Percentiles rank a stretch among this genome's conserved stretches.
phyloP scores from a whole-genome alignment of 2,888 invertebrate genomes.

The Allacma fusca region DNA sequence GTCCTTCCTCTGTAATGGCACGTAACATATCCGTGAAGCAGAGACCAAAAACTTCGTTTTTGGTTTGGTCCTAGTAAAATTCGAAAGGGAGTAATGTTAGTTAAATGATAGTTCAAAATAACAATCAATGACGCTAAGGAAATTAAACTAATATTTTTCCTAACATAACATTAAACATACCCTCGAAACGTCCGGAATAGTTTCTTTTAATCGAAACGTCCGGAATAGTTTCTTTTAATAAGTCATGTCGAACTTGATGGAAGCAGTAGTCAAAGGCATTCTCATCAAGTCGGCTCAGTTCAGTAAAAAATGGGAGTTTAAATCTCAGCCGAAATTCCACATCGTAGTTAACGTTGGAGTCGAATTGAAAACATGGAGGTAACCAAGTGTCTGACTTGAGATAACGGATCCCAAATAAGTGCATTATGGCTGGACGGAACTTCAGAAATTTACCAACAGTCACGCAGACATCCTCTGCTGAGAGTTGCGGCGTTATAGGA shows the following conservation, averaged over 20 bases:
- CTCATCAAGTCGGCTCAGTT: conserved; percentile 74
- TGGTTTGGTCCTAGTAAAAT: conserved; percentile 66
- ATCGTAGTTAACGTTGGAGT: conserved; percentile 68
- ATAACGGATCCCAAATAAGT: conserved; percentile 79
- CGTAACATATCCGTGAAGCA: conserved; percentile 89
- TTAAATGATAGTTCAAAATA: no score
- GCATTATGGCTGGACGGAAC: conserved; percentile 79
- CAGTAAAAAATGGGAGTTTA: conserved; percentile 73
- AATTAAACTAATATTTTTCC: no score
- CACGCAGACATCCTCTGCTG: conserved; percentile 77
- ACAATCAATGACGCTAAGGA: no score
- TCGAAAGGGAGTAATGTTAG: not conserved
- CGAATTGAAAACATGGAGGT: conserved; percentile 71
- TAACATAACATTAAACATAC: no score
- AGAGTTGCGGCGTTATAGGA: conserved; percentile 62
- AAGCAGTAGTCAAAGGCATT: conserved; percentile 86
- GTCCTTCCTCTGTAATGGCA: conserved; percentile 78
- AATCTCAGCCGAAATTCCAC: conserved; percentile 80
- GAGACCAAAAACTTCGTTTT: conserved; percentile 80
- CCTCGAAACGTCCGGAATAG: conserved; percentile 81
- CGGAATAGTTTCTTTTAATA: conserved; percentile 79
- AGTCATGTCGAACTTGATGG: conserved; percentile 83
- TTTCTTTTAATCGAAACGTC: conserved; percentile 80
- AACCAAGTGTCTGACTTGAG: conserved; percentile 72
- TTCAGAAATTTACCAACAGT: conserved; percentile 75